These are phyloP conservation scores for Barypeithes pellucidus DNA, from an alignment of 2,888 invertebrate genomes.

Conservation along the genomic window DNA sequence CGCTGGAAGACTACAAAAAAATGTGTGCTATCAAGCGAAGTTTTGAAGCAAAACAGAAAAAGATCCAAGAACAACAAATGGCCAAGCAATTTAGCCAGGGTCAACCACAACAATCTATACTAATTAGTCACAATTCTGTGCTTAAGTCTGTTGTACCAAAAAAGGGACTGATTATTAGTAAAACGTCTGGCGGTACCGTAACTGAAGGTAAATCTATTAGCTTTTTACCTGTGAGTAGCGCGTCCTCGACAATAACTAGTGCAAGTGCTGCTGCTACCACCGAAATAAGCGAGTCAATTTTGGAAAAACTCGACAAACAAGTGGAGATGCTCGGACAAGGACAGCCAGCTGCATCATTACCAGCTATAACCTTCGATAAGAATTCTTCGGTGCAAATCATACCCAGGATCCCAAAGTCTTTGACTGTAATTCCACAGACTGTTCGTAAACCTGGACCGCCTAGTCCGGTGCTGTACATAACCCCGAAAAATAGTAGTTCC, in stretches of 20 bases:
- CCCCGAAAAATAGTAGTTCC: conserved; percentile 57
- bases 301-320: conserved; percentile 71
- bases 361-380: conserved; percentile 37
- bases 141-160: conserved; percentile 59
- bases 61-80: conserved; percentile 74
- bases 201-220: conserved; percentile 56
- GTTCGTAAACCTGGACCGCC: conserved; percentile 67
- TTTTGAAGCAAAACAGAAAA: conserved; percentile 68
- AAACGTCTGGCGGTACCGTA: conserved; percentile 60
- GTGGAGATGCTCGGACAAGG: conserved; percentile 69
- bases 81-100: conserved; percentile 40
- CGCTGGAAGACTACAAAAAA: conserved; percentile 85
- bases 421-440: conserved; percentile 86
- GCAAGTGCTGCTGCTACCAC: conserved; percentile 26
- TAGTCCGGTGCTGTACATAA: conserved; percentile 66
- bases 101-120: conserved; percentile 31
- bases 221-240: conserved; percentile 41
- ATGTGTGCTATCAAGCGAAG: conserved; percentile 83
- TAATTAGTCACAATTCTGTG: conserved; percentile 45
- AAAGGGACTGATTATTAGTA: conserved; percentile 63
- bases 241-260: conserved; percentile 37
- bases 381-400: conserved; percentile 63
- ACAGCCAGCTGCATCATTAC: conserved; percentile 8
- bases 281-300: conserved; percentile 62
- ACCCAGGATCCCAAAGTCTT: conserved; percentile 86